Evolutionary conservation across 30 jellyfish, hydroid and myxozoan genomes (phyloP).

Genomic region (Clytia hemisphaerica): DNA sequence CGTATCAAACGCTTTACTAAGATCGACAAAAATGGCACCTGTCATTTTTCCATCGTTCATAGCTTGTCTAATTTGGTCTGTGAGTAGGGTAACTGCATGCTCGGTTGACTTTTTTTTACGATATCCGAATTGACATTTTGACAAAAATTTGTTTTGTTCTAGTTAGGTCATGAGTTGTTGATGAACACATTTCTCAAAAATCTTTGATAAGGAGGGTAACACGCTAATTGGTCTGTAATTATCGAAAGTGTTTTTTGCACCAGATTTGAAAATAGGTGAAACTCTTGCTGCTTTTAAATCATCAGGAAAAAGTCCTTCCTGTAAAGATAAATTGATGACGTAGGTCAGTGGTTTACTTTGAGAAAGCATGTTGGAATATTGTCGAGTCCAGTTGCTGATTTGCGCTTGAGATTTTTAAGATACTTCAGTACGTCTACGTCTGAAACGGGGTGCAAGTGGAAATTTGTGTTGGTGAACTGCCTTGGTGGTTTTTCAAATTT

Average conservation of each 20-base stretch:
- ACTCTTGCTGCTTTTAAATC: no score
- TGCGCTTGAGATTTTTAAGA: conserved; percentile 15
- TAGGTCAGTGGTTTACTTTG: no score
- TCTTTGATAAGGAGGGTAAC: conserved; percentile 31
- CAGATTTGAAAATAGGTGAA: conserved; percentile 31
- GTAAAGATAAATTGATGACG: no score
- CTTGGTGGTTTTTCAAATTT: neutral
- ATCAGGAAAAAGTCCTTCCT: no score
- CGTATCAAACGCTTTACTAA: conserved; percentile 53
- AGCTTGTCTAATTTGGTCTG: conserved; percentile 33
- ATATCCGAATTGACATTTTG: conserved; percentile 44
- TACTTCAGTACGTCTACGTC: neutral
- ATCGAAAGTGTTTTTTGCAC: conserved; percentile 24
- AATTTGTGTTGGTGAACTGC: neutral
- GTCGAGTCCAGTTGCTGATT: no score
- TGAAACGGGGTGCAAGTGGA: conserved; percentile 2
- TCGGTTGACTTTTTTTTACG: conserved; percentile 32
- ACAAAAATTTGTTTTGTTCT: conserved; percentile 21
- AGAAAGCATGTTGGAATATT: no score
- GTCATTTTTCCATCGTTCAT: conserved; percentile 39
- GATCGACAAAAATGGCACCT: conserved; percentile 38
- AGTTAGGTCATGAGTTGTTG: conserved; percentile 23
- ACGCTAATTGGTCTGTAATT: conserved; percentile 52
- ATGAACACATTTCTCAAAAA: conserved; percentile 33
- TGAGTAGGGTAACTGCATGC: conserved; percentile 30